These are phyloP conservation scores for Lycaena phlaeas DNA, from an alignment of 2,888 invertebrate species.

Conservation along the genomic window DNA sequence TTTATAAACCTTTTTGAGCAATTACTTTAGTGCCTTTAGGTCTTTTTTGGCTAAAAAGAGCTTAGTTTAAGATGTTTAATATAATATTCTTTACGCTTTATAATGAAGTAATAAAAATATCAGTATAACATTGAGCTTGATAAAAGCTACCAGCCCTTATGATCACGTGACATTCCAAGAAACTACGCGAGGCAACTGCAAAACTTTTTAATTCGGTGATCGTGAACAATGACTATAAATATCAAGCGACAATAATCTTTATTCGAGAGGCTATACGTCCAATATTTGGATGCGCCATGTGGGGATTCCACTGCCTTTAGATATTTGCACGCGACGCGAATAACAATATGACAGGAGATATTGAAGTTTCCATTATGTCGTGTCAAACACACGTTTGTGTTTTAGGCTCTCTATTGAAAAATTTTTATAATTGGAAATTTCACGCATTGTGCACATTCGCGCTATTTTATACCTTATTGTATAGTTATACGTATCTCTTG, in stretches of 20 bases:
- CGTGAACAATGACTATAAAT: constrained; percentile 6
- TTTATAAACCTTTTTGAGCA: too few relatives aligned
- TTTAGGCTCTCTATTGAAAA: constrained; percentile 3
- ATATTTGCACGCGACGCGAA: constrained; percentile 42
- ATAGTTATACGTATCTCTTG: neutral
- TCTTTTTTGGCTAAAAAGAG: too few relatives aligned
- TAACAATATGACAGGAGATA: constrained; percentile 13
- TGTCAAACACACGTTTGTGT: constrained; percentile 6
- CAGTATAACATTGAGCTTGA: neutral
- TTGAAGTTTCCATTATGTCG: constrained; percentile 12
- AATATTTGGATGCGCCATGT: neutral
- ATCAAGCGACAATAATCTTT: neutral
- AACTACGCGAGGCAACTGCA: constrained; percentile 11
- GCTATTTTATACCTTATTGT: neutral
- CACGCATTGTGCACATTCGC: neutral
- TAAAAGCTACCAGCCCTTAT: neutral
- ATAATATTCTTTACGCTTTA: too few relatives aligned
- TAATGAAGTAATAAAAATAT: too few relatives aligned
- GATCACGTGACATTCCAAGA: constrained; percentile 12
- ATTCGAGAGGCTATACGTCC: neutral
- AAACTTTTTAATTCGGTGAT: constrained; percentile 10
- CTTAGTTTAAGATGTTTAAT: too few relatives aligned
- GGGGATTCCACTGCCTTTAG: constrained; percentile 28
- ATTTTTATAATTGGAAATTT: neutral
- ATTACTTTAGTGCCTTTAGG: too few relatives aligned